phyloP scores from a whole-genome alignment of 1,140 invertebrate species.

The Streblospio benedicti region DNA sequence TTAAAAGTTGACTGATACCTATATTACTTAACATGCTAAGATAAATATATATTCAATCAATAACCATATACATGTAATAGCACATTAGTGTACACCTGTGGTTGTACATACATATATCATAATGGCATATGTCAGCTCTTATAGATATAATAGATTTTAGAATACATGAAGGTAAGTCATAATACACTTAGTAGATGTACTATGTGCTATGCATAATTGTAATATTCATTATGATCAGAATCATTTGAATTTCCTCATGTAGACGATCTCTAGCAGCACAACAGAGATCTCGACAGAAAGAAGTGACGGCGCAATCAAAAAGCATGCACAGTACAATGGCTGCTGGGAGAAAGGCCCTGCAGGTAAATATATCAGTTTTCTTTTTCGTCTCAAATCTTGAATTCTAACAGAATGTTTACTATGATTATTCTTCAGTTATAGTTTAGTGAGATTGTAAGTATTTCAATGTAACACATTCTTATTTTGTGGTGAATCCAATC shows the following conservation, averaged over 20 bases:
- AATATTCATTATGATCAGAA: too few species aligned
- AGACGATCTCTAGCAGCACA: slow-evolving; percentile 17
- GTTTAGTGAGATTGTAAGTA: background rate
- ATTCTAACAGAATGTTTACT: background rate
- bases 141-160: too few species aligned
- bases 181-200: too few species aligned
- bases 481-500: background rate
- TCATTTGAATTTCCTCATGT: too few species aligned
- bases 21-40: background rate
- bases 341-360: slow-evolving; percentile 35
- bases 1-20: background rate
- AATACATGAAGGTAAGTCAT: too few species aligned
- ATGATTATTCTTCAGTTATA: background rate
- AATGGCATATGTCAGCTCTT: too few species aligned
- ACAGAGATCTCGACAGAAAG: slow-evolving; percentile 15
- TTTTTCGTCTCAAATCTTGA: background rate
- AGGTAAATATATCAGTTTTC: slow-evolving; percentile 31
- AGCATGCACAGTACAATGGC: slow-evolving; percentile 31
- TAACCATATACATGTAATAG: background rate
- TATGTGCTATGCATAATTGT: too few species aligned
- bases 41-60: background rate
- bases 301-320: slow-evolving; percentile 15
- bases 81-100: too few species aligned
- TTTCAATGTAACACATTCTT: background rate
- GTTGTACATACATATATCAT: too few species aligned